Percentiles rank a stretch among this genome's conserved stretches.
Conservation (phyloP, 1,140 invertebrate species). For the Heliconius congener region DNA sequence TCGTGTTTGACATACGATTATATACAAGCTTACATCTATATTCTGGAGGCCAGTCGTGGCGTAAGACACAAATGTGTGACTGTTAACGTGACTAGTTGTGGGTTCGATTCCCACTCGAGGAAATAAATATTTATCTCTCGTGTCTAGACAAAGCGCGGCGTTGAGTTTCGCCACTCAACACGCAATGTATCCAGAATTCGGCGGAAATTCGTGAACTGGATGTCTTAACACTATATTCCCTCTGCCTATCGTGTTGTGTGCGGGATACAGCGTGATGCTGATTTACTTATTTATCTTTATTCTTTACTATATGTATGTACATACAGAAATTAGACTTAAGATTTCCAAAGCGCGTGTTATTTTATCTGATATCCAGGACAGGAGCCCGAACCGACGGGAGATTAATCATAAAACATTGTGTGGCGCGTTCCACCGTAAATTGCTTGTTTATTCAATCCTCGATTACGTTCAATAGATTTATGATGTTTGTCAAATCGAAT, state of each 20-base stretch:
- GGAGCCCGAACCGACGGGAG: constrained; percentile 23
- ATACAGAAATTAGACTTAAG: constrained; percentile 48
- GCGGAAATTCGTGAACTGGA: too few relatives aligned
- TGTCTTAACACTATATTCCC: too few relatives aligned
- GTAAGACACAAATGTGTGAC: too few relatives aligned
- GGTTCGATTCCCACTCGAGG: too few relatives aligned
- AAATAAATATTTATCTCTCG: too few relatives aligned
- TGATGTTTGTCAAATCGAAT: constrained; percentile 28
- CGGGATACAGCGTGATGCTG: too few relatives aligned
- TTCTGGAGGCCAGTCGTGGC: neutral
- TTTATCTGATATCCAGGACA: constrained; percentile 39
- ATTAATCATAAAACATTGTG: constrained; percentile 36
- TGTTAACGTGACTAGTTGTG: too few relatives aligned
- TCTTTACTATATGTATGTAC: constrained; percentile 29
- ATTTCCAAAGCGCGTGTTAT: constrained; percentile 47
- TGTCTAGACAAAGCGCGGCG: too few relatives aligned
- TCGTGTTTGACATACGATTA: constrained; percentile 2
- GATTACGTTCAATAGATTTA: constrained; percentile 40
- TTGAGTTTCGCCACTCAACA: too few relatives aligned
- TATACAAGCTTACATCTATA: constrained; percentile 13
- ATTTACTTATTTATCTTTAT: neutral
- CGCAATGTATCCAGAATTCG: too few relatives aligned
- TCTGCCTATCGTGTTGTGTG: too few relatives aligned
- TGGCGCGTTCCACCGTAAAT: constrained; percentile 30
- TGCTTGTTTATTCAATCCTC: constrained; percentile 37